A percentile compares a stretch with the other conserved stretches of the same genome.
These are phyloP conservation scores for Promerops cafer DNA, from an alignment of 2,113 vertebrate genomes.

Conservation along the genomic window DNA sequence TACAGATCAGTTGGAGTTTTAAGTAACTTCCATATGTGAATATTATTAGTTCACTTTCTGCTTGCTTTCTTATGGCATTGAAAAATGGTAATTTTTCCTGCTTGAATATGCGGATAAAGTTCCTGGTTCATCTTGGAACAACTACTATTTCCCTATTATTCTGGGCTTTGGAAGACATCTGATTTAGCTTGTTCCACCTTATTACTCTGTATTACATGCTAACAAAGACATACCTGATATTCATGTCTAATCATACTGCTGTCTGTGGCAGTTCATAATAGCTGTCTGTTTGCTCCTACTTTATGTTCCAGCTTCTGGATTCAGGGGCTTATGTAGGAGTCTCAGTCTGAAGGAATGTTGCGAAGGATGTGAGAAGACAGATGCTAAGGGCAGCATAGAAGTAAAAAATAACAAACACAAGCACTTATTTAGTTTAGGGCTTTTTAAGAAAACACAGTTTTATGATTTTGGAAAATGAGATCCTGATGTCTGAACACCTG, in stretches of 20 bases:
- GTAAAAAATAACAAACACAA: neutral
- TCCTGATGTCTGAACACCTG: neutral
- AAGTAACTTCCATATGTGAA: neutral
- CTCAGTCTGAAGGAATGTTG: neutral
- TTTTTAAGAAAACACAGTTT: neutral
- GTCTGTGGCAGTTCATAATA: neutral
- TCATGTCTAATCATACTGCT: neutral
- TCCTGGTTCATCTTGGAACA: neutral
- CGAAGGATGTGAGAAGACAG: neutral
- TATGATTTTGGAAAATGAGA: neutral
- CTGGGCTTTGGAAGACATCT: neutral
- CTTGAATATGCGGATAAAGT: neutral
- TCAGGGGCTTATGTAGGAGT: neutral
- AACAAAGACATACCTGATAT: neutral
- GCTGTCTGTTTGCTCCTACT: neutral
- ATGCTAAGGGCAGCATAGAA: neutral
- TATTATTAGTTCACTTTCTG: neutral
- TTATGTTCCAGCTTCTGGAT: neutral
- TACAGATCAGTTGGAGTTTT: neutral
- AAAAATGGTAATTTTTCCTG: neutral
- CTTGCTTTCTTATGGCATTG: neutral
- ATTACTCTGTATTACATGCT: neutral
- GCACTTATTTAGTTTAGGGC: neutral
- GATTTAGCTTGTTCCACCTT: neutral
- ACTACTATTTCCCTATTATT: neutral